A percentile compares a stretch with the other conserved stretches of the same genome.
Conservation (phyloP, 2,797 vertebrate species). For the Silurus aristotelis region DNA sequence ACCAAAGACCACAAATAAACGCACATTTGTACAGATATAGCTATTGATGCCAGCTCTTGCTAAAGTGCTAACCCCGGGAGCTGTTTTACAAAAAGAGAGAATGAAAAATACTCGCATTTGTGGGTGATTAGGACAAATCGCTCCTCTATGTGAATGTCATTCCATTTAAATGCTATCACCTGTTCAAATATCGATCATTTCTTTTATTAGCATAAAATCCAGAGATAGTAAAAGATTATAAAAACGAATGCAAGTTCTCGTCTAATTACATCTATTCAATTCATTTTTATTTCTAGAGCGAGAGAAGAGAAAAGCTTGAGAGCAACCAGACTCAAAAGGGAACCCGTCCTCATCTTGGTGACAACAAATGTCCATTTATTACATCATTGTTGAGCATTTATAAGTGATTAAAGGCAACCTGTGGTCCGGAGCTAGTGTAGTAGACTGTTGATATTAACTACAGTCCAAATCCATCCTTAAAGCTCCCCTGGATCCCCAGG, state of each 20-base stretch:
- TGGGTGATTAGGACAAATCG: background rate
- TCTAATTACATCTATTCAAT: too few species aligned
- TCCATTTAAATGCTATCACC: background rate
- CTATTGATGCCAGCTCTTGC: constrained; percentile 57
- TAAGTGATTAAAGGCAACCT: too few species aligned
- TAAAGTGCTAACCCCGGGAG: constrained; percentile 45
- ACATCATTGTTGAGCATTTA: too few species aligned
- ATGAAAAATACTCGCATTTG: background rate
- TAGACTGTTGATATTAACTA: too few species aligned
- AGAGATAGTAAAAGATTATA: background rate
- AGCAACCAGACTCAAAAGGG: too few species aligned
- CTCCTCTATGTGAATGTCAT: background rate
- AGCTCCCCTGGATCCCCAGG: too few species aligned
- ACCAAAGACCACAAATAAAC: constrained; percentile 52
- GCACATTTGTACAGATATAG: constrained; percentile 36
- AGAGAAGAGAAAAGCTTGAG: too few species aligned
- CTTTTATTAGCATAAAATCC: background rate
- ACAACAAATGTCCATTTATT: too few species aligned
- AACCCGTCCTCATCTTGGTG: too few species aligned
- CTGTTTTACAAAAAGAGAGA: background rate
- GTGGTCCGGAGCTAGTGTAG: too few species aligned
- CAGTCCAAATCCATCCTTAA: too few species aligned
- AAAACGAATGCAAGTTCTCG: background rate
- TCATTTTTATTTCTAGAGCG: too few species aligned
- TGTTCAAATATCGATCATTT: background rate